Conservation (phyloP, 2,888 invertebrate genomes). For the Drosophila kanekoi region DNA sequence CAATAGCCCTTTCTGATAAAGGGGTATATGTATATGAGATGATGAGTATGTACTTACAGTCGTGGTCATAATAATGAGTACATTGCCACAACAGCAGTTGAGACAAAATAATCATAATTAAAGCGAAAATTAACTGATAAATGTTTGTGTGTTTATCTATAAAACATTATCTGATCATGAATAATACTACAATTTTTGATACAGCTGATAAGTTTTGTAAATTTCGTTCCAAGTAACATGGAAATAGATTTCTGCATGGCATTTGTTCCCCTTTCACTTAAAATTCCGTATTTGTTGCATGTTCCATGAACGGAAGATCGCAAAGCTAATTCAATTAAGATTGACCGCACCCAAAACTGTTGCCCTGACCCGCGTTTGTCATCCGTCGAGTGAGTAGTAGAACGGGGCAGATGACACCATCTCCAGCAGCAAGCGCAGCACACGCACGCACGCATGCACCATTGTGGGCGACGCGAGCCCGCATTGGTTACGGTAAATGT, state of each 20-base stretch:
- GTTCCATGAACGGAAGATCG: slow-evolving; percentile 9
- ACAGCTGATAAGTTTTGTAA: too few relatives aligned
- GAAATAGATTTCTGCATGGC: too few relatives aligned
- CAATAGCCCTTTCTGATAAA: slow-evolving; percentile 1
- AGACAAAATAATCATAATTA: too few relatives aligned
- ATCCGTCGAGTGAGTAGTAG: slow-evolving; percentile 25
- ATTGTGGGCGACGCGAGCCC: slow-evolving; percentile 33
- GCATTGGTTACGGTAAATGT: slow-evolving; percentile 8
- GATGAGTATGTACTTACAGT: background rate
- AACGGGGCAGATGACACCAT: slow-evolving; percentile 29
- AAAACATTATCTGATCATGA: too few relatives aligned
- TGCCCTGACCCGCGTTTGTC: slow-evolving; percentile 24
- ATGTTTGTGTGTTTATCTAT: too few relatives aligned
- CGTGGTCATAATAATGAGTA: too few relatives aligned
- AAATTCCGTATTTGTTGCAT: background rate
- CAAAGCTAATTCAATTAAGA: slow-evolving; percentile 36
- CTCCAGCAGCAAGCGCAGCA: background rate
- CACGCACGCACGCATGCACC: slow-evolving; percentile 8
- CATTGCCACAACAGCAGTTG: too few relatives aligned
- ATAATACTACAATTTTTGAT: too few relatives aligned
- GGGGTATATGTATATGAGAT: too few relatives aligned
- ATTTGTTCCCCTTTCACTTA: too few relatives aligned
- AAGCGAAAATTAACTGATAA: too few relatives aligned
- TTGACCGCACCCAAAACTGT: slow-evolving; percentile 32
- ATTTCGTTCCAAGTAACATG: too few relatives aligned